Evolutionary conservation across 2,797 vertebrate species (phyloP).

Genomic region (Chromis chromis): DNA sequence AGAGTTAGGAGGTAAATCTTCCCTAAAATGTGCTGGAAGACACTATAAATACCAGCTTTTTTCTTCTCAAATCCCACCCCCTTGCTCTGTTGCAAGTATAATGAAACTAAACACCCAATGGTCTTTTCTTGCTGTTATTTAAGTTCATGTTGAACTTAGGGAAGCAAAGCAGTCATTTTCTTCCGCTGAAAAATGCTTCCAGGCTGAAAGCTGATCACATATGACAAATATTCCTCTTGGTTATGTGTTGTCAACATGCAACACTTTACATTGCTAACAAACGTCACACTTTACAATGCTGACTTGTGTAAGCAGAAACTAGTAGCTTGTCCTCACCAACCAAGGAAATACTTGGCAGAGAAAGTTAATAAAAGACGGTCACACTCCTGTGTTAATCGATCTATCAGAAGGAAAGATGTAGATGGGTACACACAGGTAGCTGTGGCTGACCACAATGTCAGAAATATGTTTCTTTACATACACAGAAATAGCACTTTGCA

Average conservation of each 20-base stretch:
- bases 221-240: not conserved
- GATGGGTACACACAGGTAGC: constrained; percentile 2
- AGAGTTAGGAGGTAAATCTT: constrained; percentile 53
- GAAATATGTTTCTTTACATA: constrained; percentile 18
- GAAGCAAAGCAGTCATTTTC: no score
- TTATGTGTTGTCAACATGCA: no score
- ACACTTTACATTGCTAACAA: no score
- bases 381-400: not conserved
- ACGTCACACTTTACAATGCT: no score
- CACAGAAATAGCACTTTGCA: constrained; percentile 44
- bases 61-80: not conserved
- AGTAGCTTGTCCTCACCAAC: no score
- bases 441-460: constrained; percentile 38
- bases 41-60: constrained; percentile 30
- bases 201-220: not conserved
- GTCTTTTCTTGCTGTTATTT: not conserved
- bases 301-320: no score
- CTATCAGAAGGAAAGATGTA: not conserved
- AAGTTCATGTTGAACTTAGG: not conserved
- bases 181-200: not conserved
- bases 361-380: not conserved
- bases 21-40: constrained; percentile 50
- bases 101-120: constrained; percentile 20
- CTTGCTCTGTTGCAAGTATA: constrained; percentile 11
- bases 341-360: not conserved